These are phyloP conservation scores for Whitmania pigra DNA, from an alignment of 1,140 invertebrate genomes.

Conservation along the genomic window DNA sequence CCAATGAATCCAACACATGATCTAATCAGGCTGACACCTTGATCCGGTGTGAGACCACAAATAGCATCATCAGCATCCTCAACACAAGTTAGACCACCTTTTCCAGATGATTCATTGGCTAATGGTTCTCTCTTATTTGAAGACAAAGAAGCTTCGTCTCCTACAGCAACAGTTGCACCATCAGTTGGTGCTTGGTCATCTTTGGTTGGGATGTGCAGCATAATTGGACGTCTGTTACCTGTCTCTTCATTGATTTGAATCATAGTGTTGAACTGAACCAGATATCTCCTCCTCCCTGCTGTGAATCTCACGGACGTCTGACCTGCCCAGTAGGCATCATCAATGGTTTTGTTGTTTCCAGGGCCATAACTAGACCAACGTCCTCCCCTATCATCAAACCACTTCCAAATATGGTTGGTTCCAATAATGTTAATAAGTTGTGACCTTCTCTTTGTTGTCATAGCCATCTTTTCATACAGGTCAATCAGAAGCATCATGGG, in stretches of 20 bases:
- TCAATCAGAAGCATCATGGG: constrained; percentile 65
- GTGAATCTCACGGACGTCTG: constrained; percentile 60
- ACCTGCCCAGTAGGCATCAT: constrained; percentile 67
- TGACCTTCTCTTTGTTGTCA: constrained; percentile 56
- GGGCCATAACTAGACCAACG: constrained; percentile 66
- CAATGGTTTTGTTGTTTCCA: constrained; percentile 64
- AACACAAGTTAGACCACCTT: constrained; percentile 16
- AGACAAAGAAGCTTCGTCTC: constrained; percentile 2
- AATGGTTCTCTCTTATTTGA: not conserved
- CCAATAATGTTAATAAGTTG: constrained; percentile 51
- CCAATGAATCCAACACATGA: constrained; percentile 59
- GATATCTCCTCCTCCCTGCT: constrained; percentile 62
- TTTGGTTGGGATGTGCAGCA: constrained; percentile 52
- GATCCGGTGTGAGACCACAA: too few relatives aligned
- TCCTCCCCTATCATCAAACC: constrained; percentile 68
- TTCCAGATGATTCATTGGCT: constrained; percentile 17
- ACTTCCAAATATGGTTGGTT: constrained; percentile 60
- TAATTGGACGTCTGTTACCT: constrained; percentile 67
- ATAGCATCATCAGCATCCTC: constrained; percentile 22
- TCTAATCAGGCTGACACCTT: constrained; percentile 30
- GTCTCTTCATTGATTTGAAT: constrained; percentile 70
- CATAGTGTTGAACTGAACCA: constrained; percentile 69
- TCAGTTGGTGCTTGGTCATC: constrained; percentile 28
- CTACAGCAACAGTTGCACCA: not conserved
- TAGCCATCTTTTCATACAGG: constrained; percentile 64